Evolutionary conservation across 2,113 vertebrate genomes (phyloP), one percentile per base, ranked within the genome.

Genomic region (Apodemus sylvaticus): DNA sequence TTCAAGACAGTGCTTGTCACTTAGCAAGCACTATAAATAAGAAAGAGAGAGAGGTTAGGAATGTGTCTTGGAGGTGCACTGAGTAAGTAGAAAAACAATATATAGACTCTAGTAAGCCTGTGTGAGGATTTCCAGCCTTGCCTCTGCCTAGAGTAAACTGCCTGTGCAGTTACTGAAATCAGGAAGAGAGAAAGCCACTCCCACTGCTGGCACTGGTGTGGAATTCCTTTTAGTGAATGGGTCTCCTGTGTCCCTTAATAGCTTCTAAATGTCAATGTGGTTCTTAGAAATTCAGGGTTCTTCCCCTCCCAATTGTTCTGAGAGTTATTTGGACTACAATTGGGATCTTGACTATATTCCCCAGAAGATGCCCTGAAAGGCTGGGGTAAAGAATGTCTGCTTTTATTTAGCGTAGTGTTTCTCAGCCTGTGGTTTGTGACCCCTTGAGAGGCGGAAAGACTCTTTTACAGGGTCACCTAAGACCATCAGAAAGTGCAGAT

Each of bases 221-320:
- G 60, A 45, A 83, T 90, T 96, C 60, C 76, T 70, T 70, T 66
- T 34, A 62, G 29, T 86, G 89, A 94, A 94, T 73, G 68, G 76
- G 70, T 9, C 53, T 14, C 90, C 58, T 89, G 89, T 94, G 51
- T 83, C 86, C 58, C 60, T 86, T 64, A 78, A 88, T 51, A 77
- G 42, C 7, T 79, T 91, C 88, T 70, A 81, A 82, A 76, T 92
- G 39, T 8, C 78, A 91, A 24, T 77, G 29, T 51, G 42, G 48
- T 45, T 93, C 22, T 68, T 34, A 22, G 45, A 77, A n/a, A 86
- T 39, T 62, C 13, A 36, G 82, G 6, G 13, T 74, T 74, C 79
- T 36, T 92, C 26, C 48, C 45, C 60, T 87, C 70, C 29, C 55
- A 79, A 71, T 70, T 91, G 22, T 60, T 7, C 34, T 16, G 78